Conservation (phyloP, 2,888 invertebrate species). For the Coremacera marginata region DNA sequence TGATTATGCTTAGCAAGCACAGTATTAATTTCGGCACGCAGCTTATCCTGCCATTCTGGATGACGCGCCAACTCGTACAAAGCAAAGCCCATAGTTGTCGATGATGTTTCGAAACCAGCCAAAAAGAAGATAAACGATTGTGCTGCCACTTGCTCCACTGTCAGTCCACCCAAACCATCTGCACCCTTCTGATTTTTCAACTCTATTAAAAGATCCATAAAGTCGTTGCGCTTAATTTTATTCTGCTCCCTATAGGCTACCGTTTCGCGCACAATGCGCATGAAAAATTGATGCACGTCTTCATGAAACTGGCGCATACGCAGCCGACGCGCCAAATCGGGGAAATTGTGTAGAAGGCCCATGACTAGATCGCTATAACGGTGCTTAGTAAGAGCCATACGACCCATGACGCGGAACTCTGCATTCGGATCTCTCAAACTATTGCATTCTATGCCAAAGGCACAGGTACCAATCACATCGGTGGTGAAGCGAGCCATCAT, state of each 20-base stretch:
- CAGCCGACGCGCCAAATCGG: conserved; percentile 50
- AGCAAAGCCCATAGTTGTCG: conserved; percentile 71
- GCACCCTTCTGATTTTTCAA: conserved; percentile 53
- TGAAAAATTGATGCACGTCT: conserved; percentile 59
- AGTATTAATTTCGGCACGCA: too few relatives aligned
- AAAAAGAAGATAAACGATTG: conserved; percentile 56
- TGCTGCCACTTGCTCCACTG: conserved; percentile 55
- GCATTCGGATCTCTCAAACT: conserved; percentile 65
- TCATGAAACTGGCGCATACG: conserved; percentile 51
- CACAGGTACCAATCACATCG: conserved; percentile 70
- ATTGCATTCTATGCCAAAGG: conserved; percentile 70
- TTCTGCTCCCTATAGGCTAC: conserved; percentile 40
- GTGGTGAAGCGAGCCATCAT: conserved; percentile 69
- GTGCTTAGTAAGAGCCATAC: conserved; percentile 45
- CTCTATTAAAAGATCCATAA: conserved; percentile 70
- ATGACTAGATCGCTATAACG: conserved; percentile 48
- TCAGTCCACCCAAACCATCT: conserved; percentile 47
- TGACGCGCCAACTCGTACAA: too few relatives aligned
- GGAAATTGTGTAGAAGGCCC: conserved; percentile 48
- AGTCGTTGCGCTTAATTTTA: conserved; percentile 68
- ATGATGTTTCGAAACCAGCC: conserved; percentile 76
- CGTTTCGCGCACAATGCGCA: conserved; percentile 61
- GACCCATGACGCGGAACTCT: conserved; percentile 62
- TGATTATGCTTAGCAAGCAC: too few relatives aligned
- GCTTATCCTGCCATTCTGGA: too few relatives aligned